phyloP scores from a whole-genome alignment of 2,888 invertebrate genomes.

The Uropetala carovei region DNA sequence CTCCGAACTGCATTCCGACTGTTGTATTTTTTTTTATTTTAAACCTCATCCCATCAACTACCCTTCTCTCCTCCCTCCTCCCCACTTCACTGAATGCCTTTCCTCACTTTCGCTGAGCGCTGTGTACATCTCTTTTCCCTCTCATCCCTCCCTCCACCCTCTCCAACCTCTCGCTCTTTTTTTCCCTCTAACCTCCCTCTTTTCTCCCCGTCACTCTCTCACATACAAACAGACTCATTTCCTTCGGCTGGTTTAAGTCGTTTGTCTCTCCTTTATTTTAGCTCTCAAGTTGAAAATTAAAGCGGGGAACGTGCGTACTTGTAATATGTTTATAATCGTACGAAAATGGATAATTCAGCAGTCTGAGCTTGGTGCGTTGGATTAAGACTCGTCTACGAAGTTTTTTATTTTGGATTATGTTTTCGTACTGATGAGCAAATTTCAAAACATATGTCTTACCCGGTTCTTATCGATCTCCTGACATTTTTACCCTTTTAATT shows the following conservation, averaged over 20 bases:
- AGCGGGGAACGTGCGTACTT: not conserved
- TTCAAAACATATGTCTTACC: no score
- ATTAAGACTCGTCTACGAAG: no score
- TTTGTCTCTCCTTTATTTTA: no score
- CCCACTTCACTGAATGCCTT: not conserved
- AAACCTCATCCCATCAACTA: not conserved
- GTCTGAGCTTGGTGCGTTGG: no score
- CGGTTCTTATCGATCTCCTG: no score
- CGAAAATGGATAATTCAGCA: not conserved
- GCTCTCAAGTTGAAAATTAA: no score
- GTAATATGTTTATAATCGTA: not conserved
- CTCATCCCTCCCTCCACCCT: not conserved
- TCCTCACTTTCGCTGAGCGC: not conserved
- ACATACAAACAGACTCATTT: not conserved
- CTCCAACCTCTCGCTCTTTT: no score
- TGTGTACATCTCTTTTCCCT: not conserved
- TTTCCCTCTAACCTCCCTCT: not conserved
- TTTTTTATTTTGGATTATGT: no score
- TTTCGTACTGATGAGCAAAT: no score
- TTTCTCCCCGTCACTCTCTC: not conserved
- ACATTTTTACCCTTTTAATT: no score
- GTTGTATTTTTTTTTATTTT: not conserved
- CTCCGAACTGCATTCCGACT: constrained; percentile 33
- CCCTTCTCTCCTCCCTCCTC: not conserved
- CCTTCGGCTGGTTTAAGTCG: not conserved